phyloP scores from a whole-genome alignment of 2,113 vertebrate species.

The Tiliqua scincoides region DNA sequence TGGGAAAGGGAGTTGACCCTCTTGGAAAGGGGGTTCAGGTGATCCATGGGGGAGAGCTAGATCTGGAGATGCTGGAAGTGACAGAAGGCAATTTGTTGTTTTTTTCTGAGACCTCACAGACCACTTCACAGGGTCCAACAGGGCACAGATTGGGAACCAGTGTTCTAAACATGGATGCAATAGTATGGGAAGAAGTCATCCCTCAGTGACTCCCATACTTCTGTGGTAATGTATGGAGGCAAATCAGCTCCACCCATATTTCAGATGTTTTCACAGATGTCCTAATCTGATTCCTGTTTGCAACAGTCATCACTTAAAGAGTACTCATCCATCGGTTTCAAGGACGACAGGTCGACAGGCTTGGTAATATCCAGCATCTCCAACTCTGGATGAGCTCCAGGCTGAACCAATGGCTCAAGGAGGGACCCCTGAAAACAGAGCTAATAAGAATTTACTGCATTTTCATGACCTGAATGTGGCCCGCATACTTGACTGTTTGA shows the following conservation, averaged over 20 bases:
- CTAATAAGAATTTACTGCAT: conserved; percentile 2
- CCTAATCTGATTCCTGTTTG: neutral
- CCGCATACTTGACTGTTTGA: neutral
- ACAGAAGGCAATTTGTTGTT: too few species aligned
- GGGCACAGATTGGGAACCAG: too few species aligned
- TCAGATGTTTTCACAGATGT: neutral
- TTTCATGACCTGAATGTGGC: conserved; percentile 2
- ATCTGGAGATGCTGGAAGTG: too few species aligned
- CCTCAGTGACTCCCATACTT: neutral
- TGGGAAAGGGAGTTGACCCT: too few species aligned
- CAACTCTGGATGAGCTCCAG: neutral
- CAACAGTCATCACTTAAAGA: neutral
- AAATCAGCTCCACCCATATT: neutral
- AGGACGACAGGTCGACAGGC: too few species aligned
- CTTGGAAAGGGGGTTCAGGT: too few species aligned
- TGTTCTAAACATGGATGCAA: neutral
- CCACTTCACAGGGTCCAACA: too few species aligned
- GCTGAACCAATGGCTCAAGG: neutral
- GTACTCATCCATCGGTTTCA: neutral
- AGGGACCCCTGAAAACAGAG: neutral
- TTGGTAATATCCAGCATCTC: neutral
- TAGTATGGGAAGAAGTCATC: neutral
- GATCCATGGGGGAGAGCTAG: too few species aligned
- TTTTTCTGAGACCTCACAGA: too few species aligned
- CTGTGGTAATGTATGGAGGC: too few species aligned